Evolutionary conservation across 2,888 invertebrate genomes (phyloP).

Genomic region (Cheiracanthium punctorium): DNA sequence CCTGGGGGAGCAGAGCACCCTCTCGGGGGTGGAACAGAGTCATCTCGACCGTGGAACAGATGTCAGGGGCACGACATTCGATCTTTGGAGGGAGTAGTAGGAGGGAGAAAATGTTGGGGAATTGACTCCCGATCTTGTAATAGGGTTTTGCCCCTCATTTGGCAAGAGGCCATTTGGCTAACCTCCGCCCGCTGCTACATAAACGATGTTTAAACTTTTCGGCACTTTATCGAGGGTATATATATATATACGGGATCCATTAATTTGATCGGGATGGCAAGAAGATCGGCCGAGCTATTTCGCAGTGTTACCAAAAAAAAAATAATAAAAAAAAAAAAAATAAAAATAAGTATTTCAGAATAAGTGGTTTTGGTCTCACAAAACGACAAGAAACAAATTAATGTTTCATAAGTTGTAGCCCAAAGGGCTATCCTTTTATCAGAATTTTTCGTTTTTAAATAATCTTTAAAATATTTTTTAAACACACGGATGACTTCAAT

Average conservation of each 20-base stretch:
- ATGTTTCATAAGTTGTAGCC: too few relatives aligned
- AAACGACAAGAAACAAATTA: too few relatives aligned
- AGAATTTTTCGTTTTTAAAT: too few relatives aligned
- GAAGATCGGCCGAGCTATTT: too few relatives aligned
- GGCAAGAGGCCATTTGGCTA: conserved; percentile 12
- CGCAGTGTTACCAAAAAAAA: too few relatives aligned
- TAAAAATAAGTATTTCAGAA: too few relatives aligned
- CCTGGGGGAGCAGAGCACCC: conserved; percentile 18
- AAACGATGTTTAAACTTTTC: conserved; percentile 36
- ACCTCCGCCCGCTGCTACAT: background rate
- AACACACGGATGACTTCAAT: too few relatives aligned
- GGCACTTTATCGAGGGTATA: conserved; percentile 1
- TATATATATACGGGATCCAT: background rate
- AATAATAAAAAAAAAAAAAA: too few relatives aligned
- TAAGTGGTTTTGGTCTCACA: too few relatives aligned
- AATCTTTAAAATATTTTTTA: too few relatives aligned
- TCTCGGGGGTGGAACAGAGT: conserved; percentile 33
- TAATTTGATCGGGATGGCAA: background rate
- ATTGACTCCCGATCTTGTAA: conserved; percentile 45
- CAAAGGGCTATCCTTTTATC: too few relatives aligned
- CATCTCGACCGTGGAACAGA: conserved; percentile 41
- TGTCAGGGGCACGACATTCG: conserved; percentile 39
- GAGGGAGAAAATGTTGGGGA: background rate
- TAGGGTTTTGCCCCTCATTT: conserved; percentile 36
- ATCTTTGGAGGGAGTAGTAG: background rate